Evolutionary conservation across 2,113 vertebrate species (phyloP), one percentile per base, ranked within the genome.

Genomic region (Urocynchramus pylzowi): DNA sequence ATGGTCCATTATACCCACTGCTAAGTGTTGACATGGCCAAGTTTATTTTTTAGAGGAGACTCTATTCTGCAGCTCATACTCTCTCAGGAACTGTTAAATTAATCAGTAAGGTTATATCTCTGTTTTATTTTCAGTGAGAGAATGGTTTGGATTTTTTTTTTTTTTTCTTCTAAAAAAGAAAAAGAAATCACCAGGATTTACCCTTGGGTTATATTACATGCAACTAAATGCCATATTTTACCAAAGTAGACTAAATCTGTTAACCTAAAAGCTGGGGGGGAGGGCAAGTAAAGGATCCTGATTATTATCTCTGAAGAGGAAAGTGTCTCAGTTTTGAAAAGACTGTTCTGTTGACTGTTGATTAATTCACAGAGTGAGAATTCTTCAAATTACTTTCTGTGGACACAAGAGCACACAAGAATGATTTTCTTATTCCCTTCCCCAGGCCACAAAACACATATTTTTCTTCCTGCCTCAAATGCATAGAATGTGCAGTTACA

Each of bases 351-450:
- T 59, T 88, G 30, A 24, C 35, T 53, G n/a, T 52, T 68, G 33
- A 47, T 83, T 80, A 69, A 56, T 23, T 76, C 54, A 45, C 0
- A 0, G 37, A 86, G 18, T 49, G 33, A 56, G 39, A 84, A 82
- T 84, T 85, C 11, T 80, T 69, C 37, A 67, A 68, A 83, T 90
- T 80, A 63, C 31, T 84, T 93, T 86, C 79, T 28, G 4, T 59
- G 41, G n/a, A 37, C 69, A 33, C 15, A 89, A 37, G 13, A 73
- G n/a, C 21, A 50, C 18, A 33, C 33, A 31, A 70, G 9, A 87
- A 76, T 21, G 4, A 13, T 94, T 82, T 85, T 74, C 30, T 91
- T 70, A 35, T 45, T 91, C 31, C 19, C 9, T 88, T 82, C 31
- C 45, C 16, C 9, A 69, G 24, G 26, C 27, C 28, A 79, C 20